These are phyloP conservation scores for Spea bombifrons DNA, from an alignment of 2,113 vertebrate species.

Conservation along the genomic window DNA sequence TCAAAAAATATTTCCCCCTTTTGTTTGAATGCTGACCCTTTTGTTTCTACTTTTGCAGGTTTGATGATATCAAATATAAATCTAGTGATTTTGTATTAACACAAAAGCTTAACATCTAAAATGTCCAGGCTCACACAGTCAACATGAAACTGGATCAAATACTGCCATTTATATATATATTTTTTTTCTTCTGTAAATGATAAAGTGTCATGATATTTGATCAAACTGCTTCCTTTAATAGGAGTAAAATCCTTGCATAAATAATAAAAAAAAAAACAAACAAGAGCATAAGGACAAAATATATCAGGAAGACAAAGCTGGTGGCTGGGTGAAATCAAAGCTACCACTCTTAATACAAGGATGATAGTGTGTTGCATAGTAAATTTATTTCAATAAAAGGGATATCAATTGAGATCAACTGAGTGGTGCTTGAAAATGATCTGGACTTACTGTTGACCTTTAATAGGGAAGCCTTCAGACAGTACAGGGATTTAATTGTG, in stretches of 20 bases:
- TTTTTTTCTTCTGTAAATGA: constrained; percentile 70
- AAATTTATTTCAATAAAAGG: constrained; percentile 72
- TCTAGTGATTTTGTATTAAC: constrained; percentile 53
- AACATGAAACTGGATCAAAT: constrained; percentile 79
- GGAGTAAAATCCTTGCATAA: constrained; percentile 59
- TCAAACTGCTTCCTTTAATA: constrained; percentile 62
- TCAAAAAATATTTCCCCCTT: constrained; percentile 80
- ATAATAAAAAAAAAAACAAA: constrained; percentile 57
- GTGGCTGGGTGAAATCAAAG: constrained; percentile 68
- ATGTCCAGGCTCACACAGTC: constrained; percentile 71
- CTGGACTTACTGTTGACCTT: constrained; percentile 67
- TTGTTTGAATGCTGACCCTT: constrained; percentile 69
- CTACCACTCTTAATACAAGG: constrained; percentile 61
- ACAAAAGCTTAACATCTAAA: constrained; percentile 60
- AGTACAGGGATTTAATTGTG: constrained; percentile 62
- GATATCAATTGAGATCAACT: constrained; percentile 62
- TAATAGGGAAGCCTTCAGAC: constrained; percentile 61
- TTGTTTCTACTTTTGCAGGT: constrained; percentile 69
- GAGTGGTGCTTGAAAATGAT: constrained; percentile 63
- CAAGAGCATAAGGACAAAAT: constrained; percentile 51
- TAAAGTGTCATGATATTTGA: constrained; percentile 76
- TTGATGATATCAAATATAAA: constrained; percentile 63
- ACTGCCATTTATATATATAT: constrained; percentile 63
- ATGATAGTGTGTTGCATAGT: constrained; percentile 86
- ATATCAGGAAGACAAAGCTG: constrained; percentile 76